A percentile compares a stretch with the other conserved stretches of the same genome.
Evolutionary conservation across 2,797 vertebrate genomes (phyloP).

Genomic region (Alosa sapidissima): DNA sequence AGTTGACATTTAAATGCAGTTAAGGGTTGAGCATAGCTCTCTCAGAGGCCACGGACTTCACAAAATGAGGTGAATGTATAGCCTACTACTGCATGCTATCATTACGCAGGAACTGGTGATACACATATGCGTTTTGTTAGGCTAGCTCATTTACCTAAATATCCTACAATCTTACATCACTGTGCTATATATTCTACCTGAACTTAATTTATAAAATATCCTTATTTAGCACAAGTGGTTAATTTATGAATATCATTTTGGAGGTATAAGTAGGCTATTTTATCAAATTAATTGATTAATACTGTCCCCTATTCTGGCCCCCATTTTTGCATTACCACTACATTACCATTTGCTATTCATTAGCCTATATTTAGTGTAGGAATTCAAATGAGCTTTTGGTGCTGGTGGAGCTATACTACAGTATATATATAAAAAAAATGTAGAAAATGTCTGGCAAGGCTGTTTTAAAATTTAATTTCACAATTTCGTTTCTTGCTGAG

Average conservation of each 20-base stretch:
- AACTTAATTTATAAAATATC: background rate
- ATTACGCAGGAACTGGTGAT: too few species aligned
- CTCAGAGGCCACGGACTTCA: background rate
- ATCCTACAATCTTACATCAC: background rate
- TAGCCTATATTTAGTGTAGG: background rate
- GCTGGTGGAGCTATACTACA: background rate
- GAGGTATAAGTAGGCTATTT: background rate
- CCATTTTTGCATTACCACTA: background rate
- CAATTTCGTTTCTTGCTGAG: background rate
- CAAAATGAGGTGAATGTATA: too few species aligned
- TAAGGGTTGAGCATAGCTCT: background rate
- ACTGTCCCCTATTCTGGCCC: background rate
- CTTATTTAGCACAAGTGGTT: background rate
- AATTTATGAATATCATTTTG: background rate
- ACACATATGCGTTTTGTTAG: too few species aligned
- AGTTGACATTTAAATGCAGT: background rate
- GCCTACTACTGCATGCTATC: too few species aligned
- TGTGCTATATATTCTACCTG: background rate
- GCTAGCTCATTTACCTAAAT: background rate
- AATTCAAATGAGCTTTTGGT: background rate
- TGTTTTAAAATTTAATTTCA: background rate
- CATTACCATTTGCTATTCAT: background rate
- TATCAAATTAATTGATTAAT: background rate
- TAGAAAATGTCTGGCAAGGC: background rate
- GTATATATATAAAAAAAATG: background rate